phyloP scores from a whole-genome alignment of 2,888 invertebrate species.

The Acleris sparsana region DNA sequence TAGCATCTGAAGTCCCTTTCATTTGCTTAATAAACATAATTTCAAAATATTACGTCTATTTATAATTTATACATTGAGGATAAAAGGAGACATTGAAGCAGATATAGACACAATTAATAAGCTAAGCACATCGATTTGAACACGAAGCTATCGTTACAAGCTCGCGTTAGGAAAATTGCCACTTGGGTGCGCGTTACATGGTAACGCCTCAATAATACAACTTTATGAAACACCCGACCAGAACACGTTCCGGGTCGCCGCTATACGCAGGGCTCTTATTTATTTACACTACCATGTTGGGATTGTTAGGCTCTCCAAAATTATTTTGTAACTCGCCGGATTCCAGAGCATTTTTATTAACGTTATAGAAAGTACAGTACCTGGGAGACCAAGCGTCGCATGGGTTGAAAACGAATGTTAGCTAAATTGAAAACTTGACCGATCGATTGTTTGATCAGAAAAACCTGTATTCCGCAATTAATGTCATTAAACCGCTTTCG shows the following conservation, averaged over 20 bases:
- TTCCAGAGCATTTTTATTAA: too few species aligned
- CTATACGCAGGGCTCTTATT: conserved; percentile 40
- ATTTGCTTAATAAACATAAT: too few species aligned
- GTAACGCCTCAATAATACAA: conserved; percentile 55
- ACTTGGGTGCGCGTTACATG: conserved; percentile 51
- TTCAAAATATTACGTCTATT: too few species aligned
- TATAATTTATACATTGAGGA: background rate
- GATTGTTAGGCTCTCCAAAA: conserved; percentile 40
- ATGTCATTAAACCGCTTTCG: too few species aligned
- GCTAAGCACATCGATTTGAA: conserved; percentile 39
- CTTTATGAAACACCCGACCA: conserved; percentile 50
- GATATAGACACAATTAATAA: conserved; percentile 33
- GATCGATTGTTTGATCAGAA: too few species aligned
- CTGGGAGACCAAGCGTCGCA: too few species aligned
- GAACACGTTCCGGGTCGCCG: conserved; percentile 42
- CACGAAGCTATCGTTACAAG: conserved; percentile 13
- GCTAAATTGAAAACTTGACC: too few species aligned
- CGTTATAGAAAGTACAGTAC: too few species aligned
- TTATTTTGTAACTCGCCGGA: conserved; percentile 4
- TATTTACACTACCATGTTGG: conserved; percentile 39
- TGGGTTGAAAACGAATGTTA: too few species aligned
- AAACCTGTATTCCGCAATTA: too few species aligned
- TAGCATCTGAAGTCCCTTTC: too few species aligned
- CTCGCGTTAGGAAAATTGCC: conserved; percentile 48
- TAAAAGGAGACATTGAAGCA: background rate